Percentiles rank a stretch among this genome's conserved stretches.
Evolutionary conservation across 2,797 vertebrate species (phyloP).

Genomic region (Microhierax caerulescens): DNA sequence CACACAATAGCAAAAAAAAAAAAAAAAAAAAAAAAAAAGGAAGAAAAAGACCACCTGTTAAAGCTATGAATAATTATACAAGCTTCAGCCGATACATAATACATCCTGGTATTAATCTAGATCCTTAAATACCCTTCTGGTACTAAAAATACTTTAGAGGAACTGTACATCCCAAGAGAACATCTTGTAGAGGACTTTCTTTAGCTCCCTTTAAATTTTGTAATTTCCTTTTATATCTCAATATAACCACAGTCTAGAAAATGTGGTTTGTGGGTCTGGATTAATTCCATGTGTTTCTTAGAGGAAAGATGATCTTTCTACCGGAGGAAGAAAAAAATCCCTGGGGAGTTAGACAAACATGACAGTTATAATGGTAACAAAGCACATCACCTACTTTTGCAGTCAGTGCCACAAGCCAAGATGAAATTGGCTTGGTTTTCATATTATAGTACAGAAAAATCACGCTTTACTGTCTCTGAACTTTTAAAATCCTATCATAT

Average conservation of each 20-base stretch:
- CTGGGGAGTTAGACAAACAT: neutral
- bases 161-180: slow-evolving; percentile 31
- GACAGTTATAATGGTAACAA: neutral
- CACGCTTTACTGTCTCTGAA: neutral
- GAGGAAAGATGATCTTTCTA: neutral
- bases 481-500: neutral
- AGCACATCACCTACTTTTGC: neutral
- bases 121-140: slow-evolving; percentile 38
- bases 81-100: slow-evolving; percentile 12
- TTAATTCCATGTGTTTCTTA: neutral
- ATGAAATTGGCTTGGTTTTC: neutral
- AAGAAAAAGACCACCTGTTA: neutral
- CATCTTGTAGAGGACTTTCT: slow-evolving; percentile 12
- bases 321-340: neutral
- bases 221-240: slow-evolving; percentile 20
- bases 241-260: slow-evolving; percentile 29
- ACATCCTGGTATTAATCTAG: slow-evolving; percentile 53
- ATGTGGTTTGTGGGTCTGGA: slow-evolving; percentile 11
- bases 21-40: neutral
- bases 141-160: slow-evolving; percentile 49
- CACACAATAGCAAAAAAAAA: neutral
- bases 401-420: neutral
- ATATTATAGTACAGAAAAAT: neutral
- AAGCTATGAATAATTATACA: slow-evolving; percentile 41
- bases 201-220: slow-evolving; percentile 29